A percentile compares a stretch with the other conserved stretches of the same genome.
Evolutionary conservation across 1,140 invertebrate species (phyloP).

Genomic region (Nylanderia fulva): DNA sequence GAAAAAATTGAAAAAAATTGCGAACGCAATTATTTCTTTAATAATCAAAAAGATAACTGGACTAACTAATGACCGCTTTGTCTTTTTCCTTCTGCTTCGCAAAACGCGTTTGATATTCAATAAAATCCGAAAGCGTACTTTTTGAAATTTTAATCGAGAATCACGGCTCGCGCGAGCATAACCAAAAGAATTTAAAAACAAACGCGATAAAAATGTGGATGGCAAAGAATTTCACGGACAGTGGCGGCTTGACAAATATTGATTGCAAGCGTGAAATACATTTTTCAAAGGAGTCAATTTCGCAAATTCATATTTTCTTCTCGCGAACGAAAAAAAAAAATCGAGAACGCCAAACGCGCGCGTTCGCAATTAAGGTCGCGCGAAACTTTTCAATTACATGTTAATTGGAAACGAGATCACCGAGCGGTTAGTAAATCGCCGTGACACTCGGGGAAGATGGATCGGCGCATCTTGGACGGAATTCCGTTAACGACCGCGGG

Average conservation of each 20-base stretch:
- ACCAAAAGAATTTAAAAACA: slow-evolving; percentile 25
- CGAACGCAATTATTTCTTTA: not conserved
- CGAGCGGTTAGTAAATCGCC: slow-evolving; percentile 55
- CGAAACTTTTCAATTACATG: slow-evolving; percentile 33
- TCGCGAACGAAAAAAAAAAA: slow-evolving; percentile 46
- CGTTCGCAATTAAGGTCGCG: not conserved
- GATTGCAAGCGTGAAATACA: slow-evolving; percentile 10
- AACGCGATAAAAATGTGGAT: slow-evolving; percentile 6
- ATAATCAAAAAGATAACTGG: not conserved
- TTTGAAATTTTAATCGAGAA: slow-evolving; percentile 14
- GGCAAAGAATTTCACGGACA: slow-evolving; percentile 16
- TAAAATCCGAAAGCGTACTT: not conserved
- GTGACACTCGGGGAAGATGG: slow-evolving; percentile 35
- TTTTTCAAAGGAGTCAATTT: slow-evolving; percentile 30
- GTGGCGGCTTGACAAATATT: not conserved
- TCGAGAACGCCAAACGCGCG: not conserved
- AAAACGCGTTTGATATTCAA: not conserved
- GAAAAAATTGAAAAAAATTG: not conserved
- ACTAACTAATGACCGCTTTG: not conserved
- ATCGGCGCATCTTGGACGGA: slow-evolving; percentile 61
- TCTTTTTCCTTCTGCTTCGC: not conserved
- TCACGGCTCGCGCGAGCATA: not conserved
- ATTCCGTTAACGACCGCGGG: slow-evolving; percentile 51
- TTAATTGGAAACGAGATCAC: slow-evolving; percentile 58
- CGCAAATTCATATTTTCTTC: slow-evolving; percentile 39